A percentile compares a stretch with the other conserved stretches of the same genome.
These are phyloP conservation scores for Molossus alvarezi DNA, from an alignment of 2,797 vertebrate genomes.

Conservation along the genomic window DNA sequence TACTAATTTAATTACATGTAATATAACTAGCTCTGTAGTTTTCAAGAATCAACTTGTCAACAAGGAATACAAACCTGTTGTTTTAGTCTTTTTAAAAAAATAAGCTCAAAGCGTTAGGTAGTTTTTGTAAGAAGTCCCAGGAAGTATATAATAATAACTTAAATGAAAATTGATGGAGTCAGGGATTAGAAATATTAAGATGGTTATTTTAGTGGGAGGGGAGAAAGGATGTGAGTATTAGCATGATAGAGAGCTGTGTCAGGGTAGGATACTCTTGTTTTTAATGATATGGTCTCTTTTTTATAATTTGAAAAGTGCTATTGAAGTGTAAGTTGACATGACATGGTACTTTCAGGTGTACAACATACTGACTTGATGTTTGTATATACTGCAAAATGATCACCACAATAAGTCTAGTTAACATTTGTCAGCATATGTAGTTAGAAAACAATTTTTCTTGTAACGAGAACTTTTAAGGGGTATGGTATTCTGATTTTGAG, in stretches of 20 bases:
- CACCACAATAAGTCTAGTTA: background rate
- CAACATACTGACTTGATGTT: background rate
- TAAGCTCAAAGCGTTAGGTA: conserved; percentile 7
- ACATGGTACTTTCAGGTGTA: background rate
- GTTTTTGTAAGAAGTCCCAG: background rate
- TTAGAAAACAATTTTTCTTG: background rate
- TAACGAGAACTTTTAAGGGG: background rate
- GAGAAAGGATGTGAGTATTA: background rate
- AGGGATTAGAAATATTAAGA: background rate
- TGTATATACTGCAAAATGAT: background rate
- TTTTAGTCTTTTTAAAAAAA: background rate
- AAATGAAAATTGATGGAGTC: background rate
- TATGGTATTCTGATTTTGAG: background rate
- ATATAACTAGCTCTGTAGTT: background rate
- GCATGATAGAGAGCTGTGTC: background rate
- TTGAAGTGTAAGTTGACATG: background rate
- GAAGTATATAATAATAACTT: background rate
- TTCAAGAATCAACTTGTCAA: background rate
- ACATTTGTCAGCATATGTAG: background rate
- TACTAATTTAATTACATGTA: conserved; percentile 6
- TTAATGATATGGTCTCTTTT: background rate
- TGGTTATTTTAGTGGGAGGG: background rate
- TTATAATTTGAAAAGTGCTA: background rate
- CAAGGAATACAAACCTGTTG: background rate
- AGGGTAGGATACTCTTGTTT: background rate